Evolutionary conservation across 2,113 vertebrate species (phyloP), one percentile per base, ranked within the genome.

Genomic region (Calonectris borealis): DNA sequence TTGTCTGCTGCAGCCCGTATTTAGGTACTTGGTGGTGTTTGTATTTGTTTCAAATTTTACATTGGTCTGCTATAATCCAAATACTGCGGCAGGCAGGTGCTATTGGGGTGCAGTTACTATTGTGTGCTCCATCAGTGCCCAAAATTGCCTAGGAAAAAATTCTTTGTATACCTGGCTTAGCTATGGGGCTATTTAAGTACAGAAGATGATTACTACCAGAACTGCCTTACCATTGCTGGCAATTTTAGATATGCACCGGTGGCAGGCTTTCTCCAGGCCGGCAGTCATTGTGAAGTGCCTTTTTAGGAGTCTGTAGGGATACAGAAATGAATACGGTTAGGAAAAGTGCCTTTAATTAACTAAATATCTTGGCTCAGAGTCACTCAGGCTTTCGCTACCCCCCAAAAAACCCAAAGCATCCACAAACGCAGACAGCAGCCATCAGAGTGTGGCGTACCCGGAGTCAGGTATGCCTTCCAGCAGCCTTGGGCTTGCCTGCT

Each of bases 161-260:
- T 36, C 10, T 75, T 61, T 60, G 24, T 48, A 25, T 4, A 46
- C 34, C 27, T 36, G 29, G 10, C 58, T 65, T 57, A 82, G 73
- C 2, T 3, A n/a, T 16, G 38, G 72, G 15, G 22, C 19, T 90
- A 38, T n/a, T 44, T 61, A 57, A 44, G 34, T 3, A 20, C 6
- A 3, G 38, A 13, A 36, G 36, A 17, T 0, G 5, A 8, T 54
- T 15, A 6, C 58, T 49, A 24, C 68, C 82, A 78, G 78, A 66
- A 46, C 22, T 86, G 57, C 75, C 98, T 98, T 97, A 98, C 98
- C 97, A 54, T 97, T 97, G 95, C 97, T 98, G 96, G 98, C 97
- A 38, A 97, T 98, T 84, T 97, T 97, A 7, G 97, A 98, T 88
- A 98, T 97, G 94, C 96, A 98, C 8, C 19, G 77, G 85, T 98